Base-by-base conservation (phyloP, 2,888 invertebrate genomes). In the Augiades crinisus region DNA sequence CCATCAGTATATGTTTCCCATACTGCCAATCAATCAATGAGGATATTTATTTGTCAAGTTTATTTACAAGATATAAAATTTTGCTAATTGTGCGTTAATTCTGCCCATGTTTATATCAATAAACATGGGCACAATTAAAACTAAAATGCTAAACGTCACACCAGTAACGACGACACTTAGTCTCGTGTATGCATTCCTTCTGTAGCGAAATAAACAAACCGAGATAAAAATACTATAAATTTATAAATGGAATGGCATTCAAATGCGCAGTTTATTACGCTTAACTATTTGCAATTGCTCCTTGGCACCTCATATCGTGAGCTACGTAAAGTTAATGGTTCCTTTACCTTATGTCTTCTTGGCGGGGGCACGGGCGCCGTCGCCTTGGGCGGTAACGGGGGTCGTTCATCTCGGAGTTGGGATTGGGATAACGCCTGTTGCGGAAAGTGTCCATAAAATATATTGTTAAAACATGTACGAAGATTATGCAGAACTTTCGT, bases 311-410 rank as follows among this genome's bases (percentile, higher is more conserved):
- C 6, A 12, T 12, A 30, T 22, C 1, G 22, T 12, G 12, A 30
- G 30, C 30, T 30, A 10, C 12, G 30, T 12, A 30, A 12, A 12
- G 12, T 37, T 19, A 19, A 37, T 12, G 8, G 4, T 21, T 13
- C n/a, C 10, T 17, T 43, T 43, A 84, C 90, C 80, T 90, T 90
- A 63, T 90, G 81, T 68, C 86, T 74, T 53, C 90, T 77, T 51
- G 90, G 90, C 27, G 90, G 90, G 2, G 90, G 90, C 16, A 90
- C 89, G 1, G 90, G 90, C 2, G 90, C 74, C 13, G 80, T 68
- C 13, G 70, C 72, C 63, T 90, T 90, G 1, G 90, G 90, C 14
- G 90, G 90, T 14, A 90, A 65, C 5, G 90, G 90, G 0, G 90
- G 90, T 30, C 88, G 77, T 37, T 84, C 87, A 56, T 90, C 89